Evolutionary conservation across 1,140 invertebrate genomes (phyloP).

Genomic region (Carcinoscorpius rotundicauda): DNA sequence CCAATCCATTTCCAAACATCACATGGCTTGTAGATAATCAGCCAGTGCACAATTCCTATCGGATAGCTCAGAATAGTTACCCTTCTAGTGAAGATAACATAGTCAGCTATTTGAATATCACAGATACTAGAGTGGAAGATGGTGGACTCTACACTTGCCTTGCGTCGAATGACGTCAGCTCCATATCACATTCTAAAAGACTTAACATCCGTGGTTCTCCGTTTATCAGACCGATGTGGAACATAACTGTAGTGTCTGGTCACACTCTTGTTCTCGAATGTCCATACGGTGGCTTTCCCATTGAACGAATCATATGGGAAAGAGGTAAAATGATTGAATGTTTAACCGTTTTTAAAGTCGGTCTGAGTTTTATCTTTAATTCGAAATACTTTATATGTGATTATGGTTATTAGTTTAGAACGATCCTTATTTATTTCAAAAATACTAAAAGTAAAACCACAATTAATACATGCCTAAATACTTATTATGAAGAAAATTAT

Average conservation of each 20-base stretch:
- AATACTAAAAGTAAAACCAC: too few species aligned
- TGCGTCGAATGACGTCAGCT: conserved; percentile 43
- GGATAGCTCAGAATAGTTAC: conserved; percentile 27
- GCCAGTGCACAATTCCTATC: conserved; percentile 23
- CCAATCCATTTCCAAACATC: conserved; percentile 19
- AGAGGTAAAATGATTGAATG: conserved; percentile 44
- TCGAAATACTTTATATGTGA: too few species aligned
- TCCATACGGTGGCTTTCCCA: conserved; percentile 82
- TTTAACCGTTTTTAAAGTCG: too few species aligned
- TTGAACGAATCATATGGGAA: conserved; percentile 74
- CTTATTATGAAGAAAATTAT: too few species aligned
- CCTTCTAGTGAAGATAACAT: conserved; percentile 55
- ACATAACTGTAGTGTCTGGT: conserved; percentile 76
- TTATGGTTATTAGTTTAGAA: too few species aligned
- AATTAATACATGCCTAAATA: too few species aligned
- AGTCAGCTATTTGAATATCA: conserved; percentile 86
- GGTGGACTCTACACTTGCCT: conserved; percentile 86
- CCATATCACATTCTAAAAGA: conserved; percentile 51
- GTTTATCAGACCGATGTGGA: conserved; percentile 79
- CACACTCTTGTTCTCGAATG: conserved; percentile 74
- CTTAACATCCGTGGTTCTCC: conserved; percentile 69
- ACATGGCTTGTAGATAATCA: conserved; percentile 22
- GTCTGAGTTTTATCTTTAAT: too few species aligned
- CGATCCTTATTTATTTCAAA: too few species aligned
- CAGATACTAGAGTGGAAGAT: conserved; percentile 78